These are phyloP conservation scores for Deroplatys truncata DNA, from an alignment of 2,888 invertebrate species.

Conservation along the genomic window DNA sequence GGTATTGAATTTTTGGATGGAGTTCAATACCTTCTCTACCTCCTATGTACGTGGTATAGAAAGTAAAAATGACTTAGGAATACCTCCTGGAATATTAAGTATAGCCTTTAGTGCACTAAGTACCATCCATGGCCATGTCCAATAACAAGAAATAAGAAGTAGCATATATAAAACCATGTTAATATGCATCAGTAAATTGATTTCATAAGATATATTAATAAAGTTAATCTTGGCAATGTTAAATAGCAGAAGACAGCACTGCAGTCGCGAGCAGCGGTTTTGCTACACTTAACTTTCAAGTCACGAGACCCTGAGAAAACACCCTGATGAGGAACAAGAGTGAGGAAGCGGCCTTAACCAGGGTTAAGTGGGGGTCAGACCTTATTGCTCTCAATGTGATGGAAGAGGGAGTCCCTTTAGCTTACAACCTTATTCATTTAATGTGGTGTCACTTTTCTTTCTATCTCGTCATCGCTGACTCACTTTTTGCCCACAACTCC, in stretches of 20 bases:
- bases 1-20: no score
- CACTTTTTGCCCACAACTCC: background rate
- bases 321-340: background rate
- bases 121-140: no score
- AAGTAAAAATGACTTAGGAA: no score
- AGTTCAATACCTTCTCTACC: no score
- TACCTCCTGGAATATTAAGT: no score
- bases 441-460: slow-evolving; percentile 9
- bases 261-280: background rate
- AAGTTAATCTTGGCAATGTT: no score
- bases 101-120: no score
- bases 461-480: background rate
- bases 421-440: background rate
- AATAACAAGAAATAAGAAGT: no score
- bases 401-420: background rate
- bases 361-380: background rate
- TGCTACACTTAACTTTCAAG: background rate
- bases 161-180: no score
- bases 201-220: no score
- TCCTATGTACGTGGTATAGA: no score
- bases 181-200: no score
- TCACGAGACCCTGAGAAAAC: background rate
- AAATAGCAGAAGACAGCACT: background rate
- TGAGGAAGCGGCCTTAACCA: background rate
- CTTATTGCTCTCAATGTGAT: background rate